Evolutionary conservation across 2,797 vertebrate genomes (phyloP), one percentile per base, ranked within the genome.

Genomic region (Phoeniculus purpureus): DNA sequence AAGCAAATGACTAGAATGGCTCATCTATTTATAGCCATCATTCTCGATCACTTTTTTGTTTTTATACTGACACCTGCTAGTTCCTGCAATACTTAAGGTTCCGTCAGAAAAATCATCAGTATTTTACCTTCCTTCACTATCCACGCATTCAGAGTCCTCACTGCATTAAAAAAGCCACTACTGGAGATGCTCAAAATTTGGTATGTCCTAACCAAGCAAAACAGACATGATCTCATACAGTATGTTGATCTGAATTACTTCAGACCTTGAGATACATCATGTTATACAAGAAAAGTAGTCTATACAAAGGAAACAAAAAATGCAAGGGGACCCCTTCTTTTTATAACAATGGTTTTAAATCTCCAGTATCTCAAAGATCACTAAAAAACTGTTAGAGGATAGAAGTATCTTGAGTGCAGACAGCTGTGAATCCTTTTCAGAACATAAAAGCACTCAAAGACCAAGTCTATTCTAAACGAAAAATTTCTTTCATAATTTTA

Each of bases 1-100:
- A 96, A 87, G 94, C 95, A 96, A 96, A 95, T 94, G 88, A 97
- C 94, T 97, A 96, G 97, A 97, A 96, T 92, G 94, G 73, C 68
- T 97, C 92, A 93, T 97, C 95, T 97, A 96, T 96, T 97, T 97
- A 97, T 94, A 96, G 78, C 15, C 55, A 96, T 95, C 86, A 77
- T 90, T 89, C 94, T 96, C 94, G 85, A 96, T 96, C 94, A 94
- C 91, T 91, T 1, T 9, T 43, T 88, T 84, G 45, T 62, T 86
- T 92, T 94, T 91, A 94, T 84, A 87, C 45, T 94, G 67, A 89
- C 87, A 95, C 83, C 93, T 91, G 84, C 72, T 94, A 92, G 72
- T 45, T 61, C 31, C 48, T 71, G 52, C 23, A 34, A 93, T 70
- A 97, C 70, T 93, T 95, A 97, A 96, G 43, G 72, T 81, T 92